A percentile compares a stretch with the other conserved stretches of the same genome.
Evolutionary conservation across 2,888 invertebrate genomes (phyloP).

Genomic region (Xanthostigma xanthostigma): DNA sequence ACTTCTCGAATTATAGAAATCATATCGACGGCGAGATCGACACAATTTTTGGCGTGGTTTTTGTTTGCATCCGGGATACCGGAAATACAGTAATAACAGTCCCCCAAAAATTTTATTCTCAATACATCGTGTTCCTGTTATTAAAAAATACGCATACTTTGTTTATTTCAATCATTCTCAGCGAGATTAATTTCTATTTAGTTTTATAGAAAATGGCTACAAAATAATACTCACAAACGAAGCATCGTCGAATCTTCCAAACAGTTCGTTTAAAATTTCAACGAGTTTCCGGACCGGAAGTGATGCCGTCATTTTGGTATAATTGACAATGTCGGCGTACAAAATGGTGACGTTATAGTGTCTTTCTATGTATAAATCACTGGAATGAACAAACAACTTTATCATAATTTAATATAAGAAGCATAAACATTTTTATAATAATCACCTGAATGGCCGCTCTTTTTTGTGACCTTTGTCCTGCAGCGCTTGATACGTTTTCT

Average conservation of each 20-base stretch:
- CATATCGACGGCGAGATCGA: conserved; percentile 84
- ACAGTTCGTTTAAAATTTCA: conserved; percentile 77
- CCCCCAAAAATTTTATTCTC: conserved; percentile 83
- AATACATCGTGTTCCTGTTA: conserved; percentile 56
- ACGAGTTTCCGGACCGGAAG: conserved; percentile 69
- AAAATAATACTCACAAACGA: conserved; percentile 47
- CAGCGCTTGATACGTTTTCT: conserved; percentile 14
- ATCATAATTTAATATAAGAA: not conserved
- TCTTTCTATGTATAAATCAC: conserved; percentile 74
- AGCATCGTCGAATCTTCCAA: conserved; percentile 81
- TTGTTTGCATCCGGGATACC: conserved; percentile 52
- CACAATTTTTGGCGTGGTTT: conserved; percentile 80
- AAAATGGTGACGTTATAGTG: conserved; percentile 81
- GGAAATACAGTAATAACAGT: conserved; percentile 87
- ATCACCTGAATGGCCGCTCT: not conserved
- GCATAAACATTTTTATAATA: not conserved
- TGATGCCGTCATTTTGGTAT: conserved; percentile 73
- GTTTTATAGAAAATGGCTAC: not conserved
- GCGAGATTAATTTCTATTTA: not conserved
- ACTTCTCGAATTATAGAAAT: conserved; percentile 76
- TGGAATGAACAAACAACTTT: conserved; percentile 28
- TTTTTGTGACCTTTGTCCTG: not conserved
- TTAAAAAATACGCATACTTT: conserved; percentile 1
- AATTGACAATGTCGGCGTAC: conserved; percentile 89
- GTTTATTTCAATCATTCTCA: too few species aligned